These are phyloP conservation scores for Volucella inflata DNA, from an alignment of 2,888 invertebrate species.

Conservation along the genomic window DNA sequence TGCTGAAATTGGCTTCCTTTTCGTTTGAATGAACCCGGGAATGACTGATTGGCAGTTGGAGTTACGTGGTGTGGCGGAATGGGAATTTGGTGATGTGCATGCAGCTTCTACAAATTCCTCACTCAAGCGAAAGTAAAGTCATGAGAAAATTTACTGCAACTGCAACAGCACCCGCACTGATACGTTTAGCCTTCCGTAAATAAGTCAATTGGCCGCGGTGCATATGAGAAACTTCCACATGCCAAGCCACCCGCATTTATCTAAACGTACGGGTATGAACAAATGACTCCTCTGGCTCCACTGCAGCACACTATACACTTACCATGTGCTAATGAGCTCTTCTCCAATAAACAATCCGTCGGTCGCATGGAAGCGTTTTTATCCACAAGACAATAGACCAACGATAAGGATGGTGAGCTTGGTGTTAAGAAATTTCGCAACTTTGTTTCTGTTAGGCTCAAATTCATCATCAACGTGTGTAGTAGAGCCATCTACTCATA, in stretches of 20 bases:
- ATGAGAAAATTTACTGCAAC: slow-evolving; percentile 31
- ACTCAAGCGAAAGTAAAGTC: slow-evolving; percentile 49
- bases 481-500: neutral
- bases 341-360: slow-evolving; percentile 46
- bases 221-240: slow-evolving; percentile 17
- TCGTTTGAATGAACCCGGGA: slow-evolving; percentile 20
- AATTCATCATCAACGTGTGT: slow-evolving; percentile 52
- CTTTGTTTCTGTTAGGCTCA: slow-evolving; percentile 27
- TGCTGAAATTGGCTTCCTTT: slow-evolving; percentile 14
- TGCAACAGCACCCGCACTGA: slow-evolving; percentile 1
- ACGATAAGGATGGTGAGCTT: neutral
- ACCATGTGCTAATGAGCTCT: slow-evolving; percentile 41
- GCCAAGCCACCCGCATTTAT: slow-evolving; percentile 21
- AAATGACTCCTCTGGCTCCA: slow-evolving; percentile 18
- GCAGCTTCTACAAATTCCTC: slow-evolving; percentile 23
- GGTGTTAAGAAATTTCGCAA: slow-evolving; percentile 15
- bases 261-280: slow-evolving; percentile 44
- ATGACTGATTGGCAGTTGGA: slow-evolving; percentile 26
- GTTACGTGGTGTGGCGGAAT: slow-evolving; percentile 14
- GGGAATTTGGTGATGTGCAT: slow-evolving; percentile 26
- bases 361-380: slow-evolving; percentile 3
- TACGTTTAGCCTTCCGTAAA: slow-evolving; percentile 47
- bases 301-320: slow-evolving; percentile 18
- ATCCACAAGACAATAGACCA: slow-evolving; percentile 29
- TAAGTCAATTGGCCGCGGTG: slow-evolving; percentile 58